Evolutionary conservation across 2,888 invertebrate genomes (phyloP), one percentile per base, ranked within the genome.

Genomic region (Ophion ventricosus): DNA sequence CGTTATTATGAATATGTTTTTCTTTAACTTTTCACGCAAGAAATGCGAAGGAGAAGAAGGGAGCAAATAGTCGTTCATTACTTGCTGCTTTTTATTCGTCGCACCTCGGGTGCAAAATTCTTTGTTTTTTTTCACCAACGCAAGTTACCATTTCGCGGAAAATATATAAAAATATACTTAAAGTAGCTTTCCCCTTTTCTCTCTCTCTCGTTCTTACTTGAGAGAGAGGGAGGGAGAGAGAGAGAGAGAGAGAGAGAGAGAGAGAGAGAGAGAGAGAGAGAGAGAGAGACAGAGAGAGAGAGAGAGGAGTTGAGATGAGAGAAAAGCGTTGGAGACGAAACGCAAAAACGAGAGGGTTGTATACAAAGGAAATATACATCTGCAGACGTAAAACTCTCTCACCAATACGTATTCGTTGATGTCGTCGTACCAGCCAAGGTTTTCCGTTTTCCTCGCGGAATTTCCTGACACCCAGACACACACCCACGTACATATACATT

Each of bases 371-470:
- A 70, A 76, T 75, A 73, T 75, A 72, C 43, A 75, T 80, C 76
- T 29, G 59, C 75, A 80, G 70, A 83, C 80, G 77, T 63, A 74
- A 84, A 85, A 79, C 49, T 20, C 54, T 17, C 78, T 40, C 20
- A 35, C 63, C 5, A 40, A 66, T 17, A 57, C 57, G 3, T 57
- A 29, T 25, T 43, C 63, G 67, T 66, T 64, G 56, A 70, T 63
- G 67, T 78, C 80, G 80, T 64, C 70, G 70, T 61, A 82, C 69
- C 69, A 25, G 86, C 80, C 85, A 86, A 87, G 85, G 87, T 83
- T 86, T 83, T 82, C 83, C 81, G 77, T 83, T 83, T 85, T 87
- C 66, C 75, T 79, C 59, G 69, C 67, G 85, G 84, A 87, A 87
- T 86, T 85, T 85, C 78, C 72, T 67, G 72, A 80, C 75, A 79